Base-by-base conservation (phyloP, 1,140 invertebrate genomes). In the Leguminivora glycinivorella region DNA sequence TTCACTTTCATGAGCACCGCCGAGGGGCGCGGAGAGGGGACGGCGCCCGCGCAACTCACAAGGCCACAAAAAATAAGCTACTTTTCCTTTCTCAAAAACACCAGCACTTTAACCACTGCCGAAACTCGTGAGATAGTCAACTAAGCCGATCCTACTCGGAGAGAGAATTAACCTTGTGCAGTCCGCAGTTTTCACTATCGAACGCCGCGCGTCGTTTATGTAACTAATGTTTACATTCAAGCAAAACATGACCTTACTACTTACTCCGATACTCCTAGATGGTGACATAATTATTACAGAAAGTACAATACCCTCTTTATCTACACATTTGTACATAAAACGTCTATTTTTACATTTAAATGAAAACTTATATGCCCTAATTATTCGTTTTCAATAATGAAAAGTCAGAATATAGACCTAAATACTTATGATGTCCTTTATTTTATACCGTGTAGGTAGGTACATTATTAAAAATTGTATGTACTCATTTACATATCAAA, bases 61-160 rank as follows among this genome's bases (percentile, higher is more conserved):
- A 83, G 79, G 76, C 40, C 77, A 83, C 78, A 85, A 87, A 87
- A 87, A 88, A 85, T 85, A 79, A 87, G 85, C 82, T 83, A 88
- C 88, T 88, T 88, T 88, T 89, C 85, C 88, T 89, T 90, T 90
- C 88, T 87, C 82, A 90, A 90, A 88, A 89, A 81, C 77, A 82
- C 80, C 80, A 83, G 76, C 81, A 88, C 88, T 90, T 90, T 90
- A 87, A 85, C 88, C 82, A 78, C 69, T 70, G 78, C 83, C 81
- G 78, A 84, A 83, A 83, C 75, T 68, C 69, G 71, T 77, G 75
- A 81, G 79, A 82, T 79, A 78, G 77, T 78, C 66, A 24, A 47
- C 7, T 40, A 26, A 25, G 66, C 9, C 19, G 6, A 63, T 29
- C 6, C 58, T 63, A 31, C 58, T 34, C 58, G 58, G 58, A n/a